Evolutionary conservation across 2,888 invertebrate genomes (phyloP).

Genomic region (Lordiphosa andalusiaca): DNA sequence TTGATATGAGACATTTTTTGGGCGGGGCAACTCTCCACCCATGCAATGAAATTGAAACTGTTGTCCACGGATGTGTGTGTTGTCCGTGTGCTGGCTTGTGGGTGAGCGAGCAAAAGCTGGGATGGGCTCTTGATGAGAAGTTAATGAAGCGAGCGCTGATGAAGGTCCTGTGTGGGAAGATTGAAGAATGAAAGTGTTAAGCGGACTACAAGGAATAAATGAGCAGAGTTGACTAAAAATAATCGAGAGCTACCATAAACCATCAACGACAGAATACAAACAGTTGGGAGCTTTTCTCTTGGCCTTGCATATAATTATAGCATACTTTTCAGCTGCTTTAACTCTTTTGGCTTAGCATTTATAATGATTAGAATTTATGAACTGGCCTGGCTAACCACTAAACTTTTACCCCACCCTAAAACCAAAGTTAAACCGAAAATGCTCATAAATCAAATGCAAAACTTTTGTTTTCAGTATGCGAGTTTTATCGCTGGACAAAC

Average conservation of each 20-base stretch:
- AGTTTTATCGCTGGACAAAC: conserved; percentile 58
- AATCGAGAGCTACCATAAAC: no score
- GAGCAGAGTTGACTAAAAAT: no score
- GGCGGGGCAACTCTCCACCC: conserved; percentile 10
- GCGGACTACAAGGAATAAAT: conserved; percentile 2
- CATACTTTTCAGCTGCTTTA: conserved; percentile 12
- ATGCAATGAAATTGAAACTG: conserved; percentile 43
- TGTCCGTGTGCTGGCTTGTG: conserved; percentile 1
- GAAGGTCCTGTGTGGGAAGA: conserved; percentile 1
- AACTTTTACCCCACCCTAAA: conserved; percentile 64
- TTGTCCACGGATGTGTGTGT: conserved; percentile 4
- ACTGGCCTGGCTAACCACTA: conserved; percentile 25
- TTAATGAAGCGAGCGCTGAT: conserved; percentile 45
- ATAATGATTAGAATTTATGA: conserved; percentile 67
- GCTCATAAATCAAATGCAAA: conserved; percentile 67
- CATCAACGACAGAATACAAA: no score
- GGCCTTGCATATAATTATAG: conserved; percentile 20
- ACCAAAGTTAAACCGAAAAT: conserved; percentile 65
- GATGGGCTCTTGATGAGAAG: conserved; percentile 22
- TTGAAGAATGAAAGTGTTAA: conserved; percentile 4
- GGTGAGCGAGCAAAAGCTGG: conserved; percentile 14
- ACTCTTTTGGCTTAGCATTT: conserved; percentile 48
- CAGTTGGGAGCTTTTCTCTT: no score
- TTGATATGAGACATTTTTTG: conserved; percentile 23
- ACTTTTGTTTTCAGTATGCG: conserved; percentile 64